Evolutionary conservation across 2,113 vertebrate species (phyloP), one percentile per base, ranked within the genome.

Genomic region (Romanogobio albipinnatus): DNA sequence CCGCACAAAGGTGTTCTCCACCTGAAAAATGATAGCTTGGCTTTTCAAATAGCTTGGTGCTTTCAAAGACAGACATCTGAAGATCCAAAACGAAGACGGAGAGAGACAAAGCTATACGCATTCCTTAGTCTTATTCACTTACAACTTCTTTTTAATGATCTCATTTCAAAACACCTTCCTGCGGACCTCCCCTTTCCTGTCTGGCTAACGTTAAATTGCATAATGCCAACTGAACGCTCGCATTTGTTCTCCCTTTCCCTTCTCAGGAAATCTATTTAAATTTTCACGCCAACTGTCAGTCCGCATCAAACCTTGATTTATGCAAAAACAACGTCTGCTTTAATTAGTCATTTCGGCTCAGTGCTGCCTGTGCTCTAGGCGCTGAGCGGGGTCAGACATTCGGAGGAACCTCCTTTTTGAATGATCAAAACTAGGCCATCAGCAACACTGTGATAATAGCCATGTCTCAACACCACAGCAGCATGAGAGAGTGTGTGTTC

Each of bases 311-410:
- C 84, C 86, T 74, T 61, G 58, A 61, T 85, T 74, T 82, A 83
- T 85, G 80, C 71, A 83, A 85, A 47, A 70, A 59, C 76, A 66
- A 61, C 81, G 86, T 91, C 87, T 85, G 51, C 83, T 82, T 87
- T 87, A 85, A 89, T 91, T 89, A 89, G 86, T 76, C 80, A 76
- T 85, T 89, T 86, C 76, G 76, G 85, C 87, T 86, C 83, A 87
- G 64, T 61, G 87, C 64, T 76, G 85, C 66, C 76, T 76, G 64
- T 47, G 79, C 75, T 83, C 82, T n/a, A 85, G 70, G 71, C 84
- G 33, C 45, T 45, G 10, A 66, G 64, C 59, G 15, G 73, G 82
- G 84, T 66, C 64, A 80, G 76, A 53, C 83, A 71, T 85, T 84
- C 10, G 49, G 81, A 84, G 68, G 77, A 84, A 47, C 77, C 82